A percentile compares a stretch with the other conserved stretches of the same genome.
Evolutionary conservation across 2,113 vertebrate genomes (phyloP).

Genomic region (Neotragus moschatus): DNA sequence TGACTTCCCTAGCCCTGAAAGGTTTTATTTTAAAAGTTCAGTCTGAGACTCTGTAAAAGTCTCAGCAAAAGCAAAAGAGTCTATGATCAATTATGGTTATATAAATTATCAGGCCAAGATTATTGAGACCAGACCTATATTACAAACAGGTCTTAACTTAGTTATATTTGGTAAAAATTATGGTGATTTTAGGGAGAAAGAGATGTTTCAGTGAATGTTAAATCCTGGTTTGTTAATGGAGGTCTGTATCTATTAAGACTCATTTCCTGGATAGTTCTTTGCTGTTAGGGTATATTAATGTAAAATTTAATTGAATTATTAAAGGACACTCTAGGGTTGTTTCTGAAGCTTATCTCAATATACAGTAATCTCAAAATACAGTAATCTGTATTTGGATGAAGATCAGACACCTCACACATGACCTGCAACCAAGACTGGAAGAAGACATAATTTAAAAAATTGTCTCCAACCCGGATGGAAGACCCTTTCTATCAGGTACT

Average conservation of each 20-base stretch:
- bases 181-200: background rate
- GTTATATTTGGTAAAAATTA: background rate
- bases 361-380: too few species aligned
- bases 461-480: background rate
- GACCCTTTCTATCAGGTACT: background rate
- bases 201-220: background rate
- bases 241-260: background rate
- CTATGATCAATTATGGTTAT: background rate
- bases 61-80: background rate
- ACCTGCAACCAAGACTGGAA: background rate
- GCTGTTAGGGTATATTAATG: background rate
- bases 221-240: background rate
- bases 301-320: background rate
- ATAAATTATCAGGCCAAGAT: background rate
- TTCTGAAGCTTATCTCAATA: background rate
- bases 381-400: background rate
- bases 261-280: background rate
- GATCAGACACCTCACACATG: background rate
- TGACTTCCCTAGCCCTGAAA: background rate
- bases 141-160: background rate
- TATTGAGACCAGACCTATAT: background rate
- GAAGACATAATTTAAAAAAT: background rate
- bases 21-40: background rate
- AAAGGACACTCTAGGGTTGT: background rate
- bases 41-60: background rate